Evolutionary conservation across 2,113 vertebrate genomes (phyloP), one percentile per base, ranked within the genome.

Genomic region (Paramormyrops kingsleyae): DNA sequence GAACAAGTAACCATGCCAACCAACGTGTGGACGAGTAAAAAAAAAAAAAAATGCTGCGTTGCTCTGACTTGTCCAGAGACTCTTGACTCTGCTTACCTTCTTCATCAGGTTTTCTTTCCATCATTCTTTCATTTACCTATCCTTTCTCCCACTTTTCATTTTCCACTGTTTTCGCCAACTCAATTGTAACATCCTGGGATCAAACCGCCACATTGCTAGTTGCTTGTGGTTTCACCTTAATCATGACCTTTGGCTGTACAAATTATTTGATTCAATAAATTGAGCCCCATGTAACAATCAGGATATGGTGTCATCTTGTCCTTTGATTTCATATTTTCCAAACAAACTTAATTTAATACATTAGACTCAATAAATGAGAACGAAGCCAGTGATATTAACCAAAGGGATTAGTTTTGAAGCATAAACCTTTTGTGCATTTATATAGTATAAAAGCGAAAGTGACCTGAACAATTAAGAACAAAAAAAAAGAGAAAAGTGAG

Each of bases 101-200:
- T 56, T 21, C 35, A 59, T 42, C 31, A 24, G 27, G 3, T 53
- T 62, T 21, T 89, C 66, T 87, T 90, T 52, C 24, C 90, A 92
- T 21, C 90, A 66, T 85, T 62, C 90, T 92, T 91, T 88, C 87
- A 46, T 87, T 44, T 88, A 27, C 90, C 87, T 91, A 89, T 27
- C 89, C 91, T 74, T 42, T 89, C 83, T 87, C 50, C 90, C 80
- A 50, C 50, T 84, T 42, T 88, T 62, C 90, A 83, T 91, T 89
- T 74, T 53, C 87, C 93, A 87, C 89, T 62, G 52, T 88, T 47
- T 87, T 89, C 86, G 89, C 87, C 83, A 89, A 39, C 47, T 94
- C 90, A 56, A 21, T 50, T 91, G 93, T 95, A 95, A 96, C 95
- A 96, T 95, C 95, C 94, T 96, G 96, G 96, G 96, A 96, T 96